Percentiles rank a stretch among this genome's conserved stretches.
phyloP scores from a whole-genome alignment of 2,113 vertebrate species.

The Girardinichthys multiradiatus region DNA sequence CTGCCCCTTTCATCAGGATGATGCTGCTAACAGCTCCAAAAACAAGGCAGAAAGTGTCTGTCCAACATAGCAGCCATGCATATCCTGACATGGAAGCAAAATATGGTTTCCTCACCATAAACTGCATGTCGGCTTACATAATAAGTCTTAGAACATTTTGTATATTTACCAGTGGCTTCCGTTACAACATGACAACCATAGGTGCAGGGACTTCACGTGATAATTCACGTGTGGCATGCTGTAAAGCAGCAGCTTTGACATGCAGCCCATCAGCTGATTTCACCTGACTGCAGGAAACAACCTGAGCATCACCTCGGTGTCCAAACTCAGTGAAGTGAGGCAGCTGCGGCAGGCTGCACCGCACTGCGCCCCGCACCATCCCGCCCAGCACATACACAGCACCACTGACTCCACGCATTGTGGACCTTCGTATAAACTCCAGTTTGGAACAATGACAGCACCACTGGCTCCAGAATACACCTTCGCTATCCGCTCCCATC shows the following conservation, averaged over 20 bases:
- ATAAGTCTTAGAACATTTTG: background rate
- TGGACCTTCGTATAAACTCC: background rate
- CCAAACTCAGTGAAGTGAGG: constrained; percentile 13
- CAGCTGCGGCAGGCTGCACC: constrained; percentile 56
- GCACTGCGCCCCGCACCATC: constrained; percentile 66
- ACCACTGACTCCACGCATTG: constrained; percentile 6
- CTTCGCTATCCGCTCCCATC: background rate
- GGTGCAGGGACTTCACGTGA: background rate
- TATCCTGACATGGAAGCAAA: background rate
- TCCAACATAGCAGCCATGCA: background rate
- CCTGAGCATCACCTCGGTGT: background rate
- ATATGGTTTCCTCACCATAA: background rate
- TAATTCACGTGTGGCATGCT: background rate
- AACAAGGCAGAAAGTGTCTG: too few relatives aligned
- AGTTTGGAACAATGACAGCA: too few relatives aligned
- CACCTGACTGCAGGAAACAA: background rate
- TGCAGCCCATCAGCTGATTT: background rate
- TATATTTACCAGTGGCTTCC: too few relatives aligned
- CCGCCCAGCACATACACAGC: constrained; percentile 12
- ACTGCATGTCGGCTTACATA: background rate
- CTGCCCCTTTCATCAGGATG: background rate
- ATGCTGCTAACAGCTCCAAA: background rate
- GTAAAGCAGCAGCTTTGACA: constrained; percentile 2
- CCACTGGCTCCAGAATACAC: background rate
- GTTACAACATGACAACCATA: background rate